These are phyloP conservation scores for Mormyrus lacerda DNA, from an alignment of 2,113 vertebrate genomes.

Conservation along the genomic window DNA sequence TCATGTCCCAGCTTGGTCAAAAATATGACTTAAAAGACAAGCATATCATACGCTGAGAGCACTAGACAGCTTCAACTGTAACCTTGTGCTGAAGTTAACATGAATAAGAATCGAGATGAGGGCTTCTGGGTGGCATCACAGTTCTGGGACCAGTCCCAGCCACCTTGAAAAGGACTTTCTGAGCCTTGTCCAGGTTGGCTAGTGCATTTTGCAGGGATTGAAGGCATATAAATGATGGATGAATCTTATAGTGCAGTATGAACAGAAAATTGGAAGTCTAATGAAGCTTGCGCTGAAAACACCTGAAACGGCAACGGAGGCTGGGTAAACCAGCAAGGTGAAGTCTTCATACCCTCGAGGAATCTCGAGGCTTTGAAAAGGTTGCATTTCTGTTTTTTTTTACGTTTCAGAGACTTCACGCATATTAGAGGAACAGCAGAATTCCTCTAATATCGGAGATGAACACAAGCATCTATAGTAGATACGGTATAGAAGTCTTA, in stretches of 20 bases:
- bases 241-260: not conserved
- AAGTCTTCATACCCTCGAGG: not conserved
- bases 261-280: conserved; percentile 2
- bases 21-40: not conserved
- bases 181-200: not conserved
- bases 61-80: not conserved
- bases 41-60: not conserved
- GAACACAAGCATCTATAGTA: not conserved
- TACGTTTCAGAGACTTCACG: not conserved
- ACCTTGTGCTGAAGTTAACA: not conserved
- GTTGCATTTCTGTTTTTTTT: not conserved
- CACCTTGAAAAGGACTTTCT: not conserved
- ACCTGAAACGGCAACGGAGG: not conserved
- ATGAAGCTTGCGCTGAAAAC: not conserved
- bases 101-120: not conserved
- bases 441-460: not conserved
- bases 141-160: not conserved
- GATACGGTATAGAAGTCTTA: not conserved
- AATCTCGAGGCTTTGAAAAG: not conserved
- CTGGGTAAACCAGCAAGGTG: not conserved
- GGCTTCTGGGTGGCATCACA: not conserved
- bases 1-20: not conserved
- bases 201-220: not conserved
- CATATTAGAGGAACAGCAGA: not conserved
- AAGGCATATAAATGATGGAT: conserved; percentile 1